Conservation (phyloP, 2,797 vertebrate species). For the Eutrigla gurnardus region DNA sequence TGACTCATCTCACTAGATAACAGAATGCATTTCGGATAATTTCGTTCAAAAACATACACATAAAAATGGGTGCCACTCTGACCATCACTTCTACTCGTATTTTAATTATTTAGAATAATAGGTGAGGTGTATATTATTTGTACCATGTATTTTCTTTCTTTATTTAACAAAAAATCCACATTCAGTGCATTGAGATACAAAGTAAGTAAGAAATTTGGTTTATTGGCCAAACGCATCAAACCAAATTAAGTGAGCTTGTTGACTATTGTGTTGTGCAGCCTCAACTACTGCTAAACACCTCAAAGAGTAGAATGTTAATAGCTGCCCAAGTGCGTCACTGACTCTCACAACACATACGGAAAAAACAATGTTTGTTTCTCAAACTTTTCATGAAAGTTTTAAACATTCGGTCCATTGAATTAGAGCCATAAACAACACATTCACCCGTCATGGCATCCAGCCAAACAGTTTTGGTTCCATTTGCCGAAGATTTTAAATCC, state of each 20-base stretch:
- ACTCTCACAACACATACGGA: background rate
- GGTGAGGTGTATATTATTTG: too few relatives aligned
- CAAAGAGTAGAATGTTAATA: background rate
- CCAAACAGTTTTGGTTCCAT: slow-evolving; percentile 38
- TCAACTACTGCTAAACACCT: too few relatives aligned
- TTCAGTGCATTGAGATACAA: background rate
- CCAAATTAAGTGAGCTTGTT: background rate
- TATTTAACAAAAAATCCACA: background rate
- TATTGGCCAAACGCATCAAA: background rate
- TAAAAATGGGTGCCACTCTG: too few relatives aligned
- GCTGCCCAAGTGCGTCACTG: too few relatives aligned
- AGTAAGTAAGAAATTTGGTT: background rate
- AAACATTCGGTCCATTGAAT: background rate
- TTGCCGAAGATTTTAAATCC: slow-evolving; percentile 45
- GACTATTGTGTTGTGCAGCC: background rate
- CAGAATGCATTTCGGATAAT: background rate
- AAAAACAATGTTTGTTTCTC: too few relatives aligned
- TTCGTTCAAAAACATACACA: background rate
- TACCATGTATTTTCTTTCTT: too few relatives aligned
- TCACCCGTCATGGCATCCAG: background rate
- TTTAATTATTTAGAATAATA: too few relatives aligned
- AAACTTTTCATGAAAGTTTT: background rate
- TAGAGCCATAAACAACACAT: background rate
- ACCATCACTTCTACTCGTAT: too few relatives aligned
- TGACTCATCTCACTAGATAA: background rate